Conservation (phyloP, 2,113 vertebrate genomes). For the Hippocampus guttulatus region DNA sequence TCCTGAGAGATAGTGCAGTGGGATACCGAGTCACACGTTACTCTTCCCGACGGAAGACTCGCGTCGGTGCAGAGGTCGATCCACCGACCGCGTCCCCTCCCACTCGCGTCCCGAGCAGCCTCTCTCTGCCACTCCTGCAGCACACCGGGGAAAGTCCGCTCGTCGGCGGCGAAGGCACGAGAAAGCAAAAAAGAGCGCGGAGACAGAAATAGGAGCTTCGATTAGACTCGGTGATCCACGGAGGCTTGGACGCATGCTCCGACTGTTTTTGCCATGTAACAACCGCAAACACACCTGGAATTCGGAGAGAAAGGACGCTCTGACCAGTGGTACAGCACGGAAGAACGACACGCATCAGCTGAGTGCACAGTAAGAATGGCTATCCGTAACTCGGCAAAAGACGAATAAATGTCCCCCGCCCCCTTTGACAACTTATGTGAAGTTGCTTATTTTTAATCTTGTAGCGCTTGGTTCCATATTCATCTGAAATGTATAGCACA, state of each 20-base stretch:
- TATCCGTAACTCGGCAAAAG: not conserved
- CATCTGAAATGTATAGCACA: not conserved
- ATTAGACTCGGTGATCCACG: not conserved
- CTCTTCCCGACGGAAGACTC: conserved; percentile 18
- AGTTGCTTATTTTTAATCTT: not conserved
- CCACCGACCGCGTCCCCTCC: conserved; percentile 45
- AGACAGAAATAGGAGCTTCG: not conserved
- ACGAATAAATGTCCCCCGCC: not conserved
- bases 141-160: conserved; percentile 57
- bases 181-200: conserved; percentile 1
- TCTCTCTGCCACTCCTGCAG: conserved; percentile 65
- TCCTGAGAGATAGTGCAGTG: conserved; percentile 9
- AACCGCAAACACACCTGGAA: not conserved
- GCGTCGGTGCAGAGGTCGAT: conserved; percentile 34
- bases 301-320: not conserved
- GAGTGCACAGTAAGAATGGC: conserved; percentile 45
- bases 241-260: not conserved
- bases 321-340: not conserved
- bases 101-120: conserved; percentile 39
- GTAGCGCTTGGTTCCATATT: not conserved
- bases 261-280: conserved; percentile 7
- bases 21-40: conserved; percentile 21
- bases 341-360: conserved; percentile 7
- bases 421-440: conserved; percentile 24
- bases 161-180: conserved; percentile 21